Percentiles rank a stretch among this genome's conserved stretches.
Conservation (phyloP, 2,888 invertebrate genomes). For the Ganaspis brasiliensis region DNA sequence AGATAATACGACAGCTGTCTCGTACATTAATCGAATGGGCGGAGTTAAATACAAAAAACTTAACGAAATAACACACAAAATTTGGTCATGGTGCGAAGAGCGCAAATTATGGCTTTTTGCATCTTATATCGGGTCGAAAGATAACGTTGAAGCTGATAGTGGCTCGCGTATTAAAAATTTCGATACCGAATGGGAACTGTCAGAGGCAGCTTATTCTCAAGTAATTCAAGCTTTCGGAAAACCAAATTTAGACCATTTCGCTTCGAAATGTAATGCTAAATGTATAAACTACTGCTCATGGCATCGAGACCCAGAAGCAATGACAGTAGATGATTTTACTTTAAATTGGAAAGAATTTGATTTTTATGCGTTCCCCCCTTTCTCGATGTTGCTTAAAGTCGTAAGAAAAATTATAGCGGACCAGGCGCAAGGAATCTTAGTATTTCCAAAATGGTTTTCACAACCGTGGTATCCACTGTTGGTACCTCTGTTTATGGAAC, state of each 20-base stretch:
- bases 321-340: constrained; percentile 53
- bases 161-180: constrained; percentile 52
- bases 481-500: constrained; percentile 35
- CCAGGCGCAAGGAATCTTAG: constrained; percentile 67
- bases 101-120: constrained; percentile 55
- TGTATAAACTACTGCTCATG: constrained; percentile 55
- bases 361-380: constrained; percentile 70
- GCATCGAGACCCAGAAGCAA: constrained; percentile 55
- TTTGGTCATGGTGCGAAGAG: constrained; percentile 56
- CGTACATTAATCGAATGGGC: constrained; percentile 60
- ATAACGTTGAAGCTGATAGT: constrained; percentile 53
- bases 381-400: constrained; percentile 64
- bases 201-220: constrained; percentile 45
- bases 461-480: constrained; percentile 65
- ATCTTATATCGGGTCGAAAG: constrained; percentile 51
- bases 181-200: constrained; percentile 57
- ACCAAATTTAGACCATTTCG: constrained; percentile 57
- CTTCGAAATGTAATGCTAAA: constrained; percentile 57
- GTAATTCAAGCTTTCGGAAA: constrained; percentile 44
- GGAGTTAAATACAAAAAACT: constrained; percentile 61
- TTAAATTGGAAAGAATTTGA: constrained; percentile 47
- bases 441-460: constrained; percentile 69
- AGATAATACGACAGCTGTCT: constrained; percentile 61
- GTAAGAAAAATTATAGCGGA: constrained; percentile 70
- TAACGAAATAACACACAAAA: constrained; percentile 49